Evolutionary conservation across 1,140 invertebrate genomes (phyloP).

Genomic region (Calephelis virginiensis): DNA sequence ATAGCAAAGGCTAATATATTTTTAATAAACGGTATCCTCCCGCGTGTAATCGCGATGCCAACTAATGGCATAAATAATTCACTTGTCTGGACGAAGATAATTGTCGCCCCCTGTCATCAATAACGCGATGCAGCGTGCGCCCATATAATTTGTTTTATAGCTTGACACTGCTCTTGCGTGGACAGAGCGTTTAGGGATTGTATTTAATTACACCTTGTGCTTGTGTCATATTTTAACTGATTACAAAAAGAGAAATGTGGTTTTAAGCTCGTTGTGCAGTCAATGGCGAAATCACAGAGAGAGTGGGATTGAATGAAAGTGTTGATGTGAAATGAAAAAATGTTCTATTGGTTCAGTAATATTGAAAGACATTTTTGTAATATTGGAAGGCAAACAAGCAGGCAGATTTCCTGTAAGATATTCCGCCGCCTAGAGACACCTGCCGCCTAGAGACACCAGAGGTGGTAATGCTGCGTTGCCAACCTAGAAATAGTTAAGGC

Average conservation of each 20-base stretch:
- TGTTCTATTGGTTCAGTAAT: too few species aligned
- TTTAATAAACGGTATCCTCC: constrained; percentile 5
- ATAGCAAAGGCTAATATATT: background rate
- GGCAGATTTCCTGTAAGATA: too few species aligned
- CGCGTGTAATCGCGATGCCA: constrained; percentile 20
- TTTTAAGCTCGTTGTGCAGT: too few species aligned
- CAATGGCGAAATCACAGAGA: too few species aligned
- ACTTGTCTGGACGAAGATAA: constrained; percentile 25
- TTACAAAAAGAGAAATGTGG: background rate
- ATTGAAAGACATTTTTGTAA: too few species aligned
- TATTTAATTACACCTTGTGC: background rate
- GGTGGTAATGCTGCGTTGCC: too few species aligned
- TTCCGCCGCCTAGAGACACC: too few species aligned
- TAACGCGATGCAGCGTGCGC: constrained; percentile 20
- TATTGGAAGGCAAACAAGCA: too few species aligned
- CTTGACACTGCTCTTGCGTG: constrained; percentile 25
- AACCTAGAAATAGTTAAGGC: too few species aligned
- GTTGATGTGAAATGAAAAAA: too few species aligned
- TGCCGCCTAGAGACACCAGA: too few species aligned
- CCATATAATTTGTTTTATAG: constrained; percentile 26
- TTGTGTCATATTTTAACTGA: background rate
- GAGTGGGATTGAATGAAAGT: too few species aligned
- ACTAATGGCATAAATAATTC: constrained; percentile 45
- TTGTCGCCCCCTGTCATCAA: constrained; percentile 32
- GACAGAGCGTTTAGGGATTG: constrained; percentile 5